These are phyloP conservation scores for Chlorodrepanis virens DNA, from an alignment of 2,113 vertebrate genomes.

Conservation along the genomic window DNA sequence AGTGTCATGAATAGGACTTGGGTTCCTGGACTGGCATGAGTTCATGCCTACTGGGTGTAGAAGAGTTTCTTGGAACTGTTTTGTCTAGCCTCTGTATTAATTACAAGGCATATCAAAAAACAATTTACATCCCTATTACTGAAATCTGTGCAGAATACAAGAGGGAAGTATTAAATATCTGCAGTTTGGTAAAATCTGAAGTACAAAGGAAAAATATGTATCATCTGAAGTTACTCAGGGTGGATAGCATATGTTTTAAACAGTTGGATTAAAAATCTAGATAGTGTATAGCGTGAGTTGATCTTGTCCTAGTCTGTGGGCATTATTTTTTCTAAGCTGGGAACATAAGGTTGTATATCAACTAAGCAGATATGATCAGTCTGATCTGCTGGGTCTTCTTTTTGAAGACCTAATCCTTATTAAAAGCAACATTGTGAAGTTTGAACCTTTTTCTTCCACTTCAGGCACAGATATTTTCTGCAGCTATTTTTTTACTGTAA, in stretches of 20 bases:
- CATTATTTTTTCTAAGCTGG: background rate
- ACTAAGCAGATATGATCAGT: background rate
- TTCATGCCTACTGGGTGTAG: background rate
- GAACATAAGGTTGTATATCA: background rate
- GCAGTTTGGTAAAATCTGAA: background rate
- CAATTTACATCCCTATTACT: background rate
- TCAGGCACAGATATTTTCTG: background rate
- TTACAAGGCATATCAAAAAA: background rate
- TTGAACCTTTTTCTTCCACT: conserved; percentile 17
- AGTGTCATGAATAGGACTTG: background rate
- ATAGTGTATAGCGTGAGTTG: background rate
- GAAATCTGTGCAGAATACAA: background rate
- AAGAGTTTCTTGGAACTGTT: background rate
- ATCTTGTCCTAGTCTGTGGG: background rate
- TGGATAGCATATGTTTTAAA: background rate
- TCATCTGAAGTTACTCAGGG: background rate
- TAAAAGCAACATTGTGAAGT: background rate
- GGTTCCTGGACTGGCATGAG: background rate
- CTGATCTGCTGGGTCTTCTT: background rate
- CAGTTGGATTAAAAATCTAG: background rate
- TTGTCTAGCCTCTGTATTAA: background rate
- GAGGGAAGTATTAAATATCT: background rate
- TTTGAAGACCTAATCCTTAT: background rate
- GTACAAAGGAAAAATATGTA: background rate
- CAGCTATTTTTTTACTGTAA: background rate